Percentiles rank a stretch among this genome's conserved stretches.
phyloP scores from a whole-genome alignment of 2,797 vertebrate genomes.

The Mycteria americana region DNA sequence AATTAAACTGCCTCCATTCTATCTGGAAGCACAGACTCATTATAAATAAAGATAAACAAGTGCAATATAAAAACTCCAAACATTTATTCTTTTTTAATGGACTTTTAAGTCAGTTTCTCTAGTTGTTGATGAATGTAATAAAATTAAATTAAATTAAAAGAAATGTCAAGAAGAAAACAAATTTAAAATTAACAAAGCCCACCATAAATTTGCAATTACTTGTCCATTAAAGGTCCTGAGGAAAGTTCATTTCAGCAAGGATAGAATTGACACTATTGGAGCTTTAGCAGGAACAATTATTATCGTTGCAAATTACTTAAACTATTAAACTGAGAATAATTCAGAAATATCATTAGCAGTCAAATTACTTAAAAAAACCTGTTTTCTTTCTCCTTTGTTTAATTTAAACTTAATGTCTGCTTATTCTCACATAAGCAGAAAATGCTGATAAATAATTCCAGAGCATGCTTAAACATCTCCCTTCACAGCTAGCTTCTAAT shows the following conservation, averaged over 20 bases:
- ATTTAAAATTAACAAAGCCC: slow-evolving; percentile 72
- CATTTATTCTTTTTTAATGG: slow-evolving; percentile 71
- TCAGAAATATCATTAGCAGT: slow-evolving; percentile 82
- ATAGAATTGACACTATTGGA: slow-evolving; percentile 48
- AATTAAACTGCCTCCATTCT: slow-evolving; percentile 56
- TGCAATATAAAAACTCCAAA: slow-evolving; percentile 35
- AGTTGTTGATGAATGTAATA: slow-evolving; percentile 69
- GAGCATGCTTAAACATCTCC: slow-evolving; percentile 81
- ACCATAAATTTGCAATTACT: slow-evolving; percentile 71
- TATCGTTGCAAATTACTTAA: slow-evolving; percentile 79
- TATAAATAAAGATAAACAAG: slow-evolving; percentile 77
- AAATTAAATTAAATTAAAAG: slow-evolving; percentile 75
- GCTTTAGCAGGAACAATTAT: slow-evolving; percentile 68
- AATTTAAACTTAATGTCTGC: slow-evolving; percentile 82
- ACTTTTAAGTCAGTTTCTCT: slow-evolving; percentile 69
- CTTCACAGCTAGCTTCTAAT: slow-evolving; percentile 84
- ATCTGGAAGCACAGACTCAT: slow-evolving; percentile 52
- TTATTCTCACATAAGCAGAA: slow-evolving; percentile 79
- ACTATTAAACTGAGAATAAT: slow-evolving; percentile 79
- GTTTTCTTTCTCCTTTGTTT: slow-evolving; percentile 78
- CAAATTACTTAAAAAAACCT: slow-evolving; percentile 76
- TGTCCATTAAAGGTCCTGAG: slow-evolving; percentile 72
- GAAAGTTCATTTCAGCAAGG: slow-evolving; percentile 65
- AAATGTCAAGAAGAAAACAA: slow-evolving; percentile 74
- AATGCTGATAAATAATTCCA: slow-evolving; percentile 85